Evolutionary conservation across 2,888 invertebrate genomes (phyloP), one percentile per base, ranked within the genome.

Genomic region (Microctonus hyperodae): DNA sequence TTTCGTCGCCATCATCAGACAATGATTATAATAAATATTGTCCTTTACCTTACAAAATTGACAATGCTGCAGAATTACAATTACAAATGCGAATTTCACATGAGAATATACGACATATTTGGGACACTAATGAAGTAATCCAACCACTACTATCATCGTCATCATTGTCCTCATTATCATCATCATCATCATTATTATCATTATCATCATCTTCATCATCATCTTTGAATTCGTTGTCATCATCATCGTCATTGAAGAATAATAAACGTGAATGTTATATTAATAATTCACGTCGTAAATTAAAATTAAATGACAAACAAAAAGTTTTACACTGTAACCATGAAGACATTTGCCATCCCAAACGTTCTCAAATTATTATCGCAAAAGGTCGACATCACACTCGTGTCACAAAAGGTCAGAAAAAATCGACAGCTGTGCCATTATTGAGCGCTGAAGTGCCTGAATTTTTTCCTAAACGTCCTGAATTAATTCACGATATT

Each of bases 401-500:
- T 5, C 1, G 16, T 6, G 20, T n/a, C 1, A 3, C 33, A 0
- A 31, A 33, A 9, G 7, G 1, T 10, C 31, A 28, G 28, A 23
- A 23, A 6, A 51, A 51, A 28, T 22, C 51, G 48, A 48, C 28
- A 48, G 10, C 58, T 5, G 64, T 73, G 0, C 76, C 77, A 0
- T 50, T 74, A 6, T 64, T 78, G 2, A 76, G 77, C 64, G 76
- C 79, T 16, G 81, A 82, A 64, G 82, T 82, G 13, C 80, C 83
- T 0, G 83, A 83, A 73, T 83, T 82, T 59, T 83, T 82, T 60
- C 82, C 83, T 0, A 82, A 83, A 58, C 69, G 72, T 1, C 73
- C 74, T 6, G 55, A 22, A 37, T 50, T 6, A 56, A 51, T 61
- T 35, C 31, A 56, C 5, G 67, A 65, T 35, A 44, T 61, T 31